These are phyloP conservation scores for Coptodon rendalli DNA, from an alignment of 2,113 vertebrate species.

Conservation along the genomic window DNA sequence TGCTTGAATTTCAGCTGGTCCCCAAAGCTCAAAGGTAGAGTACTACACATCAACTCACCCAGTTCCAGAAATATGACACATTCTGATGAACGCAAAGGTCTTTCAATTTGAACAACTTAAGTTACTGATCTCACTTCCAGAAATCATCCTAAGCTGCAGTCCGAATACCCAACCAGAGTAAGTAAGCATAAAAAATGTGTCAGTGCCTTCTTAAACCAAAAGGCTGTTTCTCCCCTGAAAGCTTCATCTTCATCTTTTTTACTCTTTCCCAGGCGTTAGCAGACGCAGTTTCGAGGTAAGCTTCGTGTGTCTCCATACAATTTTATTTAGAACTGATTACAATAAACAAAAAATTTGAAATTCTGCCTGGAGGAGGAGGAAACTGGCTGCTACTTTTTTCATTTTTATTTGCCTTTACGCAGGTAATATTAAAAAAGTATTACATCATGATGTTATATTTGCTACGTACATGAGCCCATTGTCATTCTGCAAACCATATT, in stretches of 20 bases:
- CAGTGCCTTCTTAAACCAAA: neutral
- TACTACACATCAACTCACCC: neutral
- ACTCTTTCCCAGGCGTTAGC: neutral
- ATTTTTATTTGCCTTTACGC: neutral
- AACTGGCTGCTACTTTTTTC: neutral
- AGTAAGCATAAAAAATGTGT: neutral
- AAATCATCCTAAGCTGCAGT: neutral
- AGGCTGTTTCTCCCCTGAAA: neutral
- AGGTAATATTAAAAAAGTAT: neutral
- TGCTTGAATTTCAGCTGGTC: constrained; percentile 56
- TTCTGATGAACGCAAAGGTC: neutral
- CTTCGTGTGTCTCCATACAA: neutral
- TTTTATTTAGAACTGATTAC: neutral
- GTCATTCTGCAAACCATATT: neutral
- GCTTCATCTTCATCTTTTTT: neutral
- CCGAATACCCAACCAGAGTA: neutral
- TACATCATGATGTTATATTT: neutral
- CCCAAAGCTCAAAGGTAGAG: constrained; percentile 27
- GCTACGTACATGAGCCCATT: neutral
- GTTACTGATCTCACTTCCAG: constrained; percentile 16
- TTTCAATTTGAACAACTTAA: neutral
- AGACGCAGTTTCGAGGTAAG: constrained; percentile 26
- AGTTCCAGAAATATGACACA: neutral
- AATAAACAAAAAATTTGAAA: neutral
- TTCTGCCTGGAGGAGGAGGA: neutral